Evolutionary conservation across 2,797 vertebrate genomes (phyloP), one percentile per base, ranked within the genome.

Genomic region (Euthynnus affinis): DNA sequence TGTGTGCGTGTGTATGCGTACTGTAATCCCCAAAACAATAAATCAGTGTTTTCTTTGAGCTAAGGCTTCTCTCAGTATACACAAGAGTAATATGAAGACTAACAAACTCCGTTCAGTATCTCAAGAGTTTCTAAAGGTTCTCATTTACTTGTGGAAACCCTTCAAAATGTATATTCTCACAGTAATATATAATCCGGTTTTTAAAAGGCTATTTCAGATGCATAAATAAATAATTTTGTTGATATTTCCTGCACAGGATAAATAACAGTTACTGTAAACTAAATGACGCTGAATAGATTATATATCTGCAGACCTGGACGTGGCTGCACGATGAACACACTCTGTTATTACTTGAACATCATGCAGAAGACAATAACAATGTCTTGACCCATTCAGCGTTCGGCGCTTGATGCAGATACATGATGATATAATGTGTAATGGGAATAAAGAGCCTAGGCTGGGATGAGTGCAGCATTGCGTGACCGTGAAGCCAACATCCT

Each of bases 401-500:
- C 40, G 65, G 60, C 46, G 4, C 74, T 78, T 72, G 76, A 83
- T 82, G 44, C 74, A 83, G 74, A 85, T 79, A 82, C 74, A 80
- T 37, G 81, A 82, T 65, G 83, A 82, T 81, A 78, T 81, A 74
- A 81, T 79, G 85, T 75, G 83, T 51, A 76, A 71, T 88, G 88
- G 89, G 89, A 90, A 87, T 88, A 71, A 74, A 68, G 74, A 71
- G 74, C 42, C 78, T 61, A 75, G 87, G 69, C 81, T 71, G 76
- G 78, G 84, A 90, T 84, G 75, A 89, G 84, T 59, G 87, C 84
- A 89, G 90, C 73, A 69, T 94, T 88, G 93, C 92, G 91, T 95
- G 95, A 94, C 92, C 79, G 77, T 84, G 86, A 89, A 93, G 90
- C 90, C 87, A 92, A 90, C 86, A 91, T 94, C 92, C 87, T 87